Conservation (phyloP, 2,797 vertebrate species). For the Karalla daura region DNA sequence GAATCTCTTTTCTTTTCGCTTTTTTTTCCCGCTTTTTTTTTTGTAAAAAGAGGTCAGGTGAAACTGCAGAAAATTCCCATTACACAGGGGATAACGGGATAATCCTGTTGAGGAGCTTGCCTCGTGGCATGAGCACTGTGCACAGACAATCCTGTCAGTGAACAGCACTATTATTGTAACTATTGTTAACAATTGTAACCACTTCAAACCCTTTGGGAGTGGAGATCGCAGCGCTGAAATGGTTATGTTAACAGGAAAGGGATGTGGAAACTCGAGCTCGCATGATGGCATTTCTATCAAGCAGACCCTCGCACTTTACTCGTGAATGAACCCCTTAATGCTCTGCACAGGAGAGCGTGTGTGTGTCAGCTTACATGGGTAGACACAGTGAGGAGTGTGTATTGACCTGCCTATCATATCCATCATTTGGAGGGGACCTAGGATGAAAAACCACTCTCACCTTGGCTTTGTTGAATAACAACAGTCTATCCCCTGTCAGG, state of each 20-base stretch:
- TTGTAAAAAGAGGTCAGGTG: slow-evolving; percentile 35
- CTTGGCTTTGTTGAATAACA: too few species aligned
- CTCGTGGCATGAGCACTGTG: slow-evolving; percentile 24
- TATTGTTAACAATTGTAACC: slow-evolving; percentile 39
- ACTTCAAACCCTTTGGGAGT: slow-evolving; percentile 37
- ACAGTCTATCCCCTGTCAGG: too few species aligned
- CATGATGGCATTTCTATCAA: slow-evolving; percentile 25
- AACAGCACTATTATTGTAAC: slow-evolving; percentile 37
- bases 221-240: slow-evolving; percentile 18
- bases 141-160: slow-evolving; percentile 32
- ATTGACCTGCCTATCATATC: not conserved
- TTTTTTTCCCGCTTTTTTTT: too few species aligned
- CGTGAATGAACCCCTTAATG: not conserved
- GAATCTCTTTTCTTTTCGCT: too few species aligned
- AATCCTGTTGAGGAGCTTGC: slow-evolving; percentile 40
- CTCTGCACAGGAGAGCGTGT: not conserved
- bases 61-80: slow-evolving; percentile 32
- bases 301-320: not conserved
- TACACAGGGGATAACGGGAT: slow-evolving; percentile 32
- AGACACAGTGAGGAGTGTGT: not conserved
- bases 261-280: slow-evolving; percentile 17
- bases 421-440: not conserved
- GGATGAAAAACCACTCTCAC: too few species aligned
- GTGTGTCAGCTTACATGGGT: slow-evolving; percentile 1
- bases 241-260: slow-evolving; percentile 34